Evolutionary conservation across 2,797 vertebrate genomes (phyloP).

Genomic region (Acipenser ruthenus): DNA sequence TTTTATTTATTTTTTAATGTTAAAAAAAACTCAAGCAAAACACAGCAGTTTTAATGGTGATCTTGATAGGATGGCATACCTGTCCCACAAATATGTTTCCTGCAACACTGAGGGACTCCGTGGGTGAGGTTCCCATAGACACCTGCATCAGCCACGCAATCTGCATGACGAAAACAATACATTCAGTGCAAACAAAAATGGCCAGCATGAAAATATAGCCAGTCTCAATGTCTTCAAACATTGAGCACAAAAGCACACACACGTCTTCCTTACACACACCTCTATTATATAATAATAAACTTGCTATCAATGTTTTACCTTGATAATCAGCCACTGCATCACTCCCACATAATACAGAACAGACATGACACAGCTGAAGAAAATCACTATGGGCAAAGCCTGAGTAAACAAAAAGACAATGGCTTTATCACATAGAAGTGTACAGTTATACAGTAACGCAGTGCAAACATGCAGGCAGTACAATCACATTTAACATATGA

Average conservation of each 20-base stretch:
- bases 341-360: conserved; percentile 81
- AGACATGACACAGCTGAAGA: conserved; percentile 94
- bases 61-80: conserved; percentile 49
- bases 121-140: conserved; percentile 82
- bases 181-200: conserved; percentile 10
- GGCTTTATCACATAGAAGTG: not conserved
- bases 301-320: conserved; percentile 58
- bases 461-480: not conserved
- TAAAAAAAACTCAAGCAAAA: no score
- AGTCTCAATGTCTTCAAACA: not conserved
- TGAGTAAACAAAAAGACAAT: conserved; percentile 33
- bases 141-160: conserved; percentile 88
- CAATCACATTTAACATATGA: not conserved
- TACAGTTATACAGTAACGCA: no score
- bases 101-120: conserved; percentile 86
- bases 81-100: conserved; percentile 95
- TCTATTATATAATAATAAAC: not conserved
- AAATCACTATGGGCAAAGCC: conserved; percentile 85
- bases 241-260: not conserved
- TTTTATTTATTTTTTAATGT: not conserved
- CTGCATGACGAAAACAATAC: conserved; percentile 52
- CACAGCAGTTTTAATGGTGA: not conserved
- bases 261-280: not conserved
- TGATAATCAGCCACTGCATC: conserved; percentile 93
- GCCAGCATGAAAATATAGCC: not conserved